Evolutionary conservation across 2,113 vertebrate species (phyloP), one percentile per base, ranked within the genome.

Genomic region (Jaculus jaculus): DNA sequence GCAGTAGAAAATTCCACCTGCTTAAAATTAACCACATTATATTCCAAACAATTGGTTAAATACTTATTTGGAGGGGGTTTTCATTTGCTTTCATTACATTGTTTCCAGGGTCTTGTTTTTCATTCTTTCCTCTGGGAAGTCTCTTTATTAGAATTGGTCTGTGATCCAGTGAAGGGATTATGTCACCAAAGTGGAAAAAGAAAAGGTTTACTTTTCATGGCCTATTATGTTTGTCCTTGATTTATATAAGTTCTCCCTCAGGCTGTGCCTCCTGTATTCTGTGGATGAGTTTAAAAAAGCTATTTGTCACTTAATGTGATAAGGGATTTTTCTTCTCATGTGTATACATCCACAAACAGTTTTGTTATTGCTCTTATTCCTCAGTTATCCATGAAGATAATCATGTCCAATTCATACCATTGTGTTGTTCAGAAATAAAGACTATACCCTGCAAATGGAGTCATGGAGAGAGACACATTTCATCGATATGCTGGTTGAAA

Each of bases 121-220:
- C 39, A 82, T 91, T 23, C 28, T 89, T 95, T 84, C 68, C 34
- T 69, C 68, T 84, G 80, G 77, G 86, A 96, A 94, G 93, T 93
- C 32, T 91, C 82, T 95, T 84, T 83, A 69, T n/a, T 87, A 66
- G 88, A 92, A 89, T 86, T 92, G 66, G 78, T 87, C 73, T 28
- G 0, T 82, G 77, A 93, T 83, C 37, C 65, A 89, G 17, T 80
- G 82, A 97, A 87, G n/a, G 60, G 26, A 34, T 21, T 17, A 16
- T 60, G 18, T 61, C 13, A 69, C 72, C 68, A 86, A 89, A 83
- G 60, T 90, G 75, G 37, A 66, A 66, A 88, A 77, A 77, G 66
- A 93, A 69, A 5, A 54, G 60, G 54, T 89, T 96, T 93, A 84
- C 30, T 92, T 89, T 95, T 78, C 54, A 81, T 68, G 88, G 16